These are phyloP conservation scores for Ceyx cyanopectus DNA, from an alignment of 2,113 vertebrate genomes.

Conservation along the genomic window DNA sequence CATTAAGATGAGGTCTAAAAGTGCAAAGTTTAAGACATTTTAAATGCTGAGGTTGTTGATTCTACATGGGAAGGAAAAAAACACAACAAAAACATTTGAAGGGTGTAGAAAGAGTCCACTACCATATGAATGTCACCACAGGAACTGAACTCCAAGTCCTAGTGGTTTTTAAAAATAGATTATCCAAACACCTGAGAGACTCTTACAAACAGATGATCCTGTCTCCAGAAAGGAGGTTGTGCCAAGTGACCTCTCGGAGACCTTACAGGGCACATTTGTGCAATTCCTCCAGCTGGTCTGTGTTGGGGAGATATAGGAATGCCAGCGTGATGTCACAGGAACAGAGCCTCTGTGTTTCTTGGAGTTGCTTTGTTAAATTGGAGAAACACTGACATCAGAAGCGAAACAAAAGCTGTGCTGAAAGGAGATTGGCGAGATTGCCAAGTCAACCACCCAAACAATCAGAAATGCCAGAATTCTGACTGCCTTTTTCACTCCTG, in stretches of 20 bases:
- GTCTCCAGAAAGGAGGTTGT: background rate
- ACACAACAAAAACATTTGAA: background rate
- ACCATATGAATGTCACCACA: background rate
- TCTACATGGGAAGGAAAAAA: background rate
- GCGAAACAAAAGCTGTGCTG: background rate
- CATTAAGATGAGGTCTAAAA: background rate
- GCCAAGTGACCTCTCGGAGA: background rate
- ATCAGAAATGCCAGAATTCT: background rate
- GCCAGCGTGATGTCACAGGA: background rate
- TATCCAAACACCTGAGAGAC: background rate
- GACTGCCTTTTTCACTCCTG: background rate
- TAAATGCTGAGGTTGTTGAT: background rate
- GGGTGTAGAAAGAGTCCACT: background rate
- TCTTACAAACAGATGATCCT: background rate
- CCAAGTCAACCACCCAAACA: background rate
- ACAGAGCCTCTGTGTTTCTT: background rate
- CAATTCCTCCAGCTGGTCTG: background rate
- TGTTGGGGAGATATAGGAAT: background rate
- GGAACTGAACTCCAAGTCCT: conserved; percentile 3
- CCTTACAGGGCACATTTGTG: background rate
- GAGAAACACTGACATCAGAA: background rate
- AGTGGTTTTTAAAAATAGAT: conserved; percentile 22
- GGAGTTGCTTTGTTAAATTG: background rate
- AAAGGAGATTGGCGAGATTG: background rate
- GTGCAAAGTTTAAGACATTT: background rate